A percentile compares a stretch with the other conserved stretches of the same genome.
Evolutionary conservation across 1,140 invertebrate genomes (phyloP).

Genomic region (Halictus rubicundus): DNA sequence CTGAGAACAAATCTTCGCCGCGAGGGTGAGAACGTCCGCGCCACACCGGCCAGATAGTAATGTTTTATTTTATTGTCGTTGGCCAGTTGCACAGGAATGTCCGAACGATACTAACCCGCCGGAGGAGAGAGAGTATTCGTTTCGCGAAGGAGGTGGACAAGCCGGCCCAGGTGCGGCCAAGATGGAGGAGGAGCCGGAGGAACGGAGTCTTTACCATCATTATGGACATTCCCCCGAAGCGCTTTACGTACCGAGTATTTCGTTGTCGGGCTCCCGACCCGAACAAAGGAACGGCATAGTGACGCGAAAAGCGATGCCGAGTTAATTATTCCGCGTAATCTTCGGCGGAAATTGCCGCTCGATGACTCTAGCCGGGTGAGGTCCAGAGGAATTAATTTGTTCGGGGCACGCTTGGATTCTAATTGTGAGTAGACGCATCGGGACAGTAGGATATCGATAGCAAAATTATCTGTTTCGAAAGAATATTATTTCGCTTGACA

Average conservation of each 20-base stretch:
- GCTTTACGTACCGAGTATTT: slow-evolving; percentile 64
- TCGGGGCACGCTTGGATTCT: not conserved
- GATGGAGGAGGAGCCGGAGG: slow-evolving; percentile 25
- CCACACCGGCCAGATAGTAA: slow-evolving; percentile 75
- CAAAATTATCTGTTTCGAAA: too few species aligned
- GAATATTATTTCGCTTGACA: too few species aligned
- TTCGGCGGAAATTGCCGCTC: not conserved
- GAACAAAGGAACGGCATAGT: not conserved
- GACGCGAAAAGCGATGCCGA: not conserved
- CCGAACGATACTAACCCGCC: slow-evolving; percentile 64
- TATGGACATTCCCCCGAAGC: slow-evolving; percentile 52
- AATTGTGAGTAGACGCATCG: too few species aligned
- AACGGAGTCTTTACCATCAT: slow-evolving; percentile 62
- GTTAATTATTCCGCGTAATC: not conserved
- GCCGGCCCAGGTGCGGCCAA: not conserved
- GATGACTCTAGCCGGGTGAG: not conserved
- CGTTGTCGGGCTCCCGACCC: slow-evolving; percentile 18
- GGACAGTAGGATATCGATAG: too few species aligned
- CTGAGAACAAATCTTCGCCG: too few species aligned
- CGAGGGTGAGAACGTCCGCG: slow-evolving; percentile 58
- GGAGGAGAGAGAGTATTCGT: slow-evolving; percentile 60
- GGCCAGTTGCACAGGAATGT: slow-evolving; percentile 70
- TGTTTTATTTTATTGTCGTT: slow-evolving; percentile 77
- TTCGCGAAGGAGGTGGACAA: slow-evolving; percentile 45
- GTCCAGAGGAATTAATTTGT: not conserved